A percentile compares a stretch with the other conserved stretches of the same genome.
phyloP scores from a whole-genome alignment of 2,888 invertebrate genomes.

The Heliothis peltigera region DNA sequence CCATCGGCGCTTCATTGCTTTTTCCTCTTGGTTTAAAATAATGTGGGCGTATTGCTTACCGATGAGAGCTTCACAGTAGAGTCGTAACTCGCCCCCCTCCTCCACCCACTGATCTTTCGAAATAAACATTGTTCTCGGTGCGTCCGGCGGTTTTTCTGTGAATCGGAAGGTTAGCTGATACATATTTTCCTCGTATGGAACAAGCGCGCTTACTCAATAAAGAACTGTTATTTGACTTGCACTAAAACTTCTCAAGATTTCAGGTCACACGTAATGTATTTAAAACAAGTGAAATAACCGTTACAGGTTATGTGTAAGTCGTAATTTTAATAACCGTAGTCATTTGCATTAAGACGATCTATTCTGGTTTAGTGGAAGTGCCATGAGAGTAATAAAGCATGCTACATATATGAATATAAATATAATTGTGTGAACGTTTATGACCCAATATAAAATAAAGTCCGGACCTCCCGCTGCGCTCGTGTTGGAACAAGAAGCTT shows the following conservation, averaged over 20 bases:
- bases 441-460: constrained; percentile 34
- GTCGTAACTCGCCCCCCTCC: constrained; percentile 91
- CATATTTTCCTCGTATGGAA: constrained; percentile 57
- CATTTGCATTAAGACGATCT: constrained; percentile 52
- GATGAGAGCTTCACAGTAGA: constrained; percentile 94
- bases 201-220: constrained; percentile 27
- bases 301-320: constrained; percentile 49
- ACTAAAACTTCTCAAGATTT: constrained; percentile 39
- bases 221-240: constrained; percentile 33
- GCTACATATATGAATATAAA: constrained; percentile 40
- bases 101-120: constrained; percentile 91
- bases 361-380: constrained; percentile 37
- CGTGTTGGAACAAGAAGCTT: constrained; percentile 6
- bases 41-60: constrained; percentile 85
- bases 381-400: constrained; percentile 45
- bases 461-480: constrained; percentile 50
- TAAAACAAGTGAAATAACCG: constrained; percentile 49
- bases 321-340: constrained; percentile 56
- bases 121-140: constrained; percentile 92
- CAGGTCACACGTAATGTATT: constrained; percentile 31
- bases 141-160: constrained; percentile 91
- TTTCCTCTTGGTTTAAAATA: constrained; percentile 17
- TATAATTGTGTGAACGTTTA: constrained; percentile 47
- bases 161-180: constrained; percentile 63
- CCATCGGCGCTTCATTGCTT: constrained; percentile 17